phyloP scores from a whole-genome alignment of 2,797 vertebrate species.

The Xiphorhynchus erythropygius region DNA sequence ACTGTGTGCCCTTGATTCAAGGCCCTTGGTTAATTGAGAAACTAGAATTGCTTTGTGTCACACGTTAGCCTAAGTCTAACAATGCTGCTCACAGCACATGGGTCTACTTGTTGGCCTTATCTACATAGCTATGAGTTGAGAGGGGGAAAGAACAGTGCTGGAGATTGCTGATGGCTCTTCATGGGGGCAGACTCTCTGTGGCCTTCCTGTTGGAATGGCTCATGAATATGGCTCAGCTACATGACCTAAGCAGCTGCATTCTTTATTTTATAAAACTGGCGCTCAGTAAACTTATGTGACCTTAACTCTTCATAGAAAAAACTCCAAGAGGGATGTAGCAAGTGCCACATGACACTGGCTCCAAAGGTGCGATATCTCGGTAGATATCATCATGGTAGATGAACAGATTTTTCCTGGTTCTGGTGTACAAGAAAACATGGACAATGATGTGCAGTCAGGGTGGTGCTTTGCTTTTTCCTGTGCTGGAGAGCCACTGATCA shows the following conservation, averaged over 20 bases:
- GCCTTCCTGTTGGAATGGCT: background rate
- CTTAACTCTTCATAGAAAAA: background rate
- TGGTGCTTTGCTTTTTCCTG: background rate
- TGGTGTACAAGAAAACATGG: background rate
- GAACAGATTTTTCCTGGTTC: background rate
- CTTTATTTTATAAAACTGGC: background rate
- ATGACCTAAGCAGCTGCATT: background rate
- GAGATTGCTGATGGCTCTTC: background rate
- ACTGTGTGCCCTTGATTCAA: background rate
- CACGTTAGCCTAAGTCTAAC: background rate
- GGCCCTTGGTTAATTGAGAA: background rate
- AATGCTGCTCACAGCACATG: background rate
- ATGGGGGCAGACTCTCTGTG: background rate
- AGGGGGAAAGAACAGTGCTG: background rate
- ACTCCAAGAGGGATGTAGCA: fast-evolving
- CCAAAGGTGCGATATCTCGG: fast-evolving
- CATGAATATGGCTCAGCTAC: background rate
- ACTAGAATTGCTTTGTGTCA: background rate
- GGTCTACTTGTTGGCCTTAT: background rate
- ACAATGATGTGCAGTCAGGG: background rate
- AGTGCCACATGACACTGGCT: background rate
- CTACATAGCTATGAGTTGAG: background rate
- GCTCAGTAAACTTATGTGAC: background rate
- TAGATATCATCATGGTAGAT: background rate
- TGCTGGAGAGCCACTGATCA: background rate